Evolutionary conservation across 2,888 invertebrate species (phyloP), one percentile per base, ranked within the genome.

Genomic region (Xiphydria camelus): DNA sequence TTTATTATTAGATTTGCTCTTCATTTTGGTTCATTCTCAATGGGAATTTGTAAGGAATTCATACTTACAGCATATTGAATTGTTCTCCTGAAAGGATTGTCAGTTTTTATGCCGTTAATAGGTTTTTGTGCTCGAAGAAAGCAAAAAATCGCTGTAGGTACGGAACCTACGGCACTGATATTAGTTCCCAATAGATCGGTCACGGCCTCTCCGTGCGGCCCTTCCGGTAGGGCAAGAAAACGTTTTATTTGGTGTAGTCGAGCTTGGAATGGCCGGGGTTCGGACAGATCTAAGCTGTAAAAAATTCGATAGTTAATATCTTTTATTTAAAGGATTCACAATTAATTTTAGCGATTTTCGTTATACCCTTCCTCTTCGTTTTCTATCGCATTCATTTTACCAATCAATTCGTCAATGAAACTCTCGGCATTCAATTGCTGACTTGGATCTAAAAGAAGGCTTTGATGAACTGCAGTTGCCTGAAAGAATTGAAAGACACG

Each of bases 91-190:
- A 86, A 81, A 17, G 78, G 75, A 70, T 83, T 83, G 7, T 80
- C 77, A 31, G 80, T 79, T 76, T 80, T 51, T 31, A 77, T 78
- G 21, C 70, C 76, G 3, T 75, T 68, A 45, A 83, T 79, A 31
- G 78, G 77, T 29, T 75, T 73, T 45, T 77, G 77, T 4, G 83
- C 80, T 55, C 77, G 76, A 19, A 88, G 70, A 65, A 87, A 88
- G 57, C 84, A 83, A 69, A 81, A 88, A 52, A 89, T 80, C 12
- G 88, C 87, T 15, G 87, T 85, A 2, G 88, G 86, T 5, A 88
- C 87, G 0, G 88, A 87, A 51, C 81, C 79, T n/a, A 84, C 63
- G 1, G 88, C 88, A 29, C 80, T 74, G 4, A 86, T 79, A 14
- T 41, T 50, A 64, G 82, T 83, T 3, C 88, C 88, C 55, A 85